These are phyloP conservation scores for Drosophila helvetica DNA, from an alignment of 2,888 invertebrate genomes.

Conservation along the genomic window DNA sequence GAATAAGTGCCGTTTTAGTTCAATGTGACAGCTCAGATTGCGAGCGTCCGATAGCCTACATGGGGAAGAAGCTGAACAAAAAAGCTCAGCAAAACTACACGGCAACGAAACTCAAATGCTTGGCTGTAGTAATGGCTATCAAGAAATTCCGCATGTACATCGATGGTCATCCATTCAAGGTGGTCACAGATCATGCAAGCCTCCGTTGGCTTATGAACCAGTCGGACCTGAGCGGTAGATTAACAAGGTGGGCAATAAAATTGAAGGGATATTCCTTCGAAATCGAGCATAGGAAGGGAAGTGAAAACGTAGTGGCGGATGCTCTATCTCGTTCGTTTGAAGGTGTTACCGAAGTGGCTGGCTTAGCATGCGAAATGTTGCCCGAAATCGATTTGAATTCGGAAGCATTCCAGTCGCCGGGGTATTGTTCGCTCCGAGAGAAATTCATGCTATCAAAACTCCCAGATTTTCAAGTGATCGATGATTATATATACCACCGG, in stretches of 20 bases:
- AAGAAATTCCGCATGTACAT: neutral
- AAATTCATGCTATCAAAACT: too few relatives aligned
- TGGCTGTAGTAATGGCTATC: constrained; percentile 2
- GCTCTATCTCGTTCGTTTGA: constrained; percentile 3
- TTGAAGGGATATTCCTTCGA: neutral
- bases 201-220: constrained; percentile 8
- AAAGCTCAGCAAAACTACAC: constrained; percentile 21
- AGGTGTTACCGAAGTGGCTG: too few relatives aligned
- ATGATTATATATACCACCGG: too few relatives aligned
- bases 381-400: too few relatives aligned
- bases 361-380: too few relatives aligned
- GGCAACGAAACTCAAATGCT: constrained; percentile 8
- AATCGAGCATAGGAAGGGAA: constrained; percentile 6
- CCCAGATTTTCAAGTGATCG: too few relatives aligned
- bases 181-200: neutral
- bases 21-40: constrained; percentile 5
- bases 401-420: too few relatives aligned
- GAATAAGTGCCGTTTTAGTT: neutral
- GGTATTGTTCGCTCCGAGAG: too few relatives aligned
- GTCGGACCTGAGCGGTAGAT: neutral
- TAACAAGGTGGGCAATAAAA: neutral
- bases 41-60: constrained; percentile 16
- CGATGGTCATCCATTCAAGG: constrained; percentile 1
- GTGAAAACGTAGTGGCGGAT: constrained; percentile 2
- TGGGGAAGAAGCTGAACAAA: constrained; percentile 23